Percentiles rank a stretch among this genome's conserved stretches.
These are phyloP conservation scores for Pseudococcus jackbeardsleyi DNA, from an alignment of 2,888 invertebrate genomes.

Conservation along the genomic window DNA sequence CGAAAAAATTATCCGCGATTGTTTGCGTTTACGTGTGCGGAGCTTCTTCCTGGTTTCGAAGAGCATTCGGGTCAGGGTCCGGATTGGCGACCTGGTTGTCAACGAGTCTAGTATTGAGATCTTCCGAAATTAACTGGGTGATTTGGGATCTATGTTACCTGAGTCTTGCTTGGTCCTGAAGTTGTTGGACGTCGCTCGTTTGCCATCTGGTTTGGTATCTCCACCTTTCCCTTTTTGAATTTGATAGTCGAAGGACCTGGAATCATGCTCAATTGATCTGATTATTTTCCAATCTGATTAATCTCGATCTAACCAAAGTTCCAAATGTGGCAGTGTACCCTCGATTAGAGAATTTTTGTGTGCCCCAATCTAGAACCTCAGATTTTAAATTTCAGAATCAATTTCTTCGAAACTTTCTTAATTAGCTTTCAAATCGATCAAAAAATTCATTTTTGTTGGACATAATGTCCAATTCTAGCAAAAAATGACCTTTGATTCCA, in stretches of 20 bases:
- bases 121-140: neutral
- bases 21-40: neutral
- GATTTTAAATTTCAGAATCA: no score
- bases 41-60: neutral
- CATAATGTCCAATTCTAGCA: no score
- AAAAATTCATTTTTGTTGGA: no score
- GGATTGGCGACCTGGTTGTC: neutral
- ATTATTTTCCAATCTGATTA: no score
- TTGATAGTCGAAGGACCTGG: neutral
- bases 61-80: neutral
- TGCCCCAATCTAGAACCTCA: no score
- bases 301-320: no score
- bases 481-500: no score
- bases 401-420: no score
- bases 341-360: no score
- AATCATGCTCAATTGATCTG: no score
- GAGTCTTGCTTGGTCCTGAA: neutral
- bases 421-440: no score
- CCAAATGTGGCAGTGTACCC: no score
- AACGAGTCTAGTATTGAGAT: neutral
- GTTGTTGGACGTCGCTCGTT: neutral
- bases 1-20: slow-evolving; percentile 30
- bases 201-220: neutral
- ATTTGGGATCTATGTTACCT: neutral
- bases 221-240: neutral